These are phyloP conservation scores for Hypotaenidia okinawae DNA, from an alignment of 2,797 vertebrate genomes.

Conservation along the genomic window DNA sequence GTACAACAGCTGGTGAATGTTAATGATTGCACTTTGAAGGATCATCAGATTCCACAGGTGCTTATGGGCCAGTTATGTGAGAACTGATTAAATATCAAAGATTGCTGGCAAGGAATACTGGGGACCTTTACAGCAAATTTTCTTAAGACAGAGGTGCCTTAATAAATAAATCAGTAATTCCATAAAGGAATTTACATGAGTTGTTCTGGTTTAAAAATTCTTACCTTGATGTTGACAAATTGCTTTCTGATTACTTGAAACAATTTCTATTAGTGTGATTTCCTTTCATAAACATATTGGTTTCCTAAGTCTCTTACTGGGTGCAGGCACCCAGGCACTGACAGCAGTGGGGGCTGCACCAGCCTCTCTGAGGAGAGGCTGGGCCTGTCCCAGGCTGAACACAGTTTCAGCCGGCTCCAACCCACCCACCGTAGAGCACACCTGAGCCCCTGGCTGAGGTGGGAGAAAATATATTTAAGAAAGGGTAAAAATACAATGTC, in stretches of 20 bases:
- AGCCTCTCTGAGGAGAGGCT: background rate
- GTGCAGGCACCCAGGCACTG: fast-evolving
- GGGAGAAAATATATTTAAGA: background rate
- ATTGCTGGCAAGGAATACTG: background rate
- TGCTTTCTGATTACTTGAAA: background rate
- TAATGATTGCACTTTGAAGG: background rate
- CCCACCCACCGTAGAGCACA: fast-evolving
- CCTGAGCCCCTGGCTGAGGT: background rate
- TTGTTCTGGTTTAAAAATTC: background rate
- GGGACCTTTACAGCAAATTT: background rate
- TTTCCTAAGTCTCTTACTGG: background rate
- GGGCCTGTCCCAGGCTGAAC: fast-evolving
- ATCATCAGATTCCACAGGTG: background rate
- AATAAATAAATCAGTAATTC: background rate
- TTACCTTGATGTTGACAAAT: background rate
- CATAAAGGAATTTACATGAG: background rate
- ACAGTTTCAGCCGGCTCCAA: background rate
- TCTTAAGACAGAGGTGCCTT: background rate
- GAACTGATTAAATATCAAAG: constrained; percentile 12
- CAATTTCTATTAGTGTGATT: background rate
- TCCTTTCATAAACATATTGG: background rate
- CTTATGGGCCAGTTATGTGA: background rate
- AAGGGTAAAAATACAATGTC: background rate
- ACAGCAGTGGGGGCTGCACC: fast-evolving
- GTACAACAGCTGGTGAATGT: background rate